Percentiles rank a stretch among this genome's conserved stretches.
phyloP scores from a whole-genome alignment of 1,140 invertebrate genomes.

The Zeugodacus cucurbitae region DNA sequence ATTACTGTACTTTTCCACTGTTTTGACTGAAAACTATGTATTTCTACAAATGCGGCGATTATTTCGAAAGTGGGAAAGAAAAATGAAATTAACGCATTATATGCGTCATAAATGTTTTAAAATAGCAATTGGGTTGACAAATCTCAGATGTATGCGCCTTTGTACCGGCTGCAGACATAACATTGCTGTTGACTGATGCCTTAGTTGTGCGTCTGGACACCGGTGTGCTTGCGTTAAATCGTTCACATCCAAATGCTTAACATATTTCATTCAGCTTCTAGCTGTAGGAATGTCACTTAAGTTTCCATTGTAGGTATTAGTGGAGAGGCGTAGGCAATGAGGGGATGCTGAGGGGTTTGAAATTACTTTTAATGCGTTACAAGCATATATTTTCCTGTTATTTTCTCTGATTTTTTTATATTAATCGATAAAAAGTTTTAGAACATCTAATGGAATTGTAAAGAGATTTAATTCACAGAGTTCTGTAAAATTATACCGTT shows the following conservation, averaged over 20 bases:
- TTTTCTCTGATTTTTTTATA: too few relatives aligned
- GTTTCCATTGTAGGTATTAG: background rate
- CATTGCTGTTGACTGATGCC: background rate
- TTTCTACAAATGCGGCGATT: background rate
- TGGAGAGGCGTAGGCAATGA: background rate
- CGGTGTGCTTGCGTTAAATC: background rate
- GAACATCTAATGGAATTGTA: too few relatives aligned
- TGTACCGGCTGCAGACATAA: background rate
- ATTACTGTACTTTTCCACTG: background rate
- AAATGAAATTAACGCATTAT: background rate
- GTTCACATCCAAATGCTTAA: background rate
- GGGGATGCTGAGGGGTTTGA: background rate
- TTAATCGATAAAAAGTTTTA: too few relatives aligned
- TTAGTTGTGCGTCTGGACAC: background rate
- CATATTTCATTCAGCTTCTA: background rate
- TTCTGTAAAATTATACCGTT: too few relatives aligned
- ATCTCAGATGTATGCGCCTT: background rate
- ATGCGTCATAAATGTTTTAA: background rate
- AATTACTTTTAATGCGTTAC: too few relatives aligned
- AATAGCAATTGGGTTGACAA: background rate
- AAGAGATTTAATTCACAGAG: too few relatives aligned
- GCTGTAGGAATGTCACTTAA: background rate
- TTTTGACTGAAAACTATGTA: background rate
- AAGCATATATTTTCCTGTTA: too few relatives aligned
- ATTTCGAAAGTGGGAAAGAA: background rate